phyloP scores from a whole-genome alignment of 2,888 invertebrate genomes.

The Amblyjoppa fuscipennis region DNA sequence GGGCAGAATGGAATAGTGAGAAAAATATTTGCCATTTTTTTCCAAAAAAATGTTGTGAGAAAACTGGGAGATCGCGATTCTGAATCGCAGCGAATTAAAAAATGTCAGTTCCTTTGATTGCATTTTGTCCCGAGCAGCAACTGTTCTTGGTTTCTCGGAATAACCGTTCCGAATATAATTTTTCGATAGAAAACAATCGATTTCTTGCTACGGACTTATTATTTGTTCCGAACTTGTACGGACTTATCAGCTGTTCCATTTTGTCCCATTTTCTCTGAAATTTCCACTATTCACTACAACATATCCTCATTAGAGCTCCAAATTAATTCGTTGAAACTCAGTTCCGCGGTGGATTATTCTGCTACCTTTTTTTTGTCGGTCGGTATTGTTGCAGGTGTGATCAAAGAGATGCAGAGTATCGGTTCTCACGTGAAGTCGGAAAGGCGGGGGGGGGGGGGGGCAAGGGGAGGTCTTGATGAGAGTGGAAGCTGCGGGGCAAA shows the following conservation, averaged over 20 bases:
- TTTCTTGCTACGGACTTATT: not conserved
- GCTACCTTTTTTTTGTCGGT: not conserved
- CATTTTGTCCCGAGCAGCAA: no score
- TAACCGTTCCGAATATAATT: no score
- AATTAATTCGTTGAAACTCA: slow-evolving; percentile 11
- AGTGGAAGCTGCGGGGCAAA: slow-evolving; percentile 25
- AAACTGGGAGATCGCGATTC: no score
- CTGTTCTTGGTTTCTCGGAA: no score
- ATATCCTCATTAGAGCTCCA: not conserved
- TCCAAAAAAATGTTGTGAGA: no score
- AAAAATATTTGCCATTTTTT: no score
- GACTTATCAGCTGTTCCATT: not conserved
- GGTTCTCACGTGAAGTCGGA: not conserved
- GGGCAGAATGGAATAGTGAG: no score
- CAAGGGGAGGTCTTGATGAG: not conserved
- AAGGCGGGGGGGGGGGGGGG: not conserved
- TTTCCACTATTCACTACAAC: not conserved
- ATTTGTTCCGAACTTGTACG: not conserved
- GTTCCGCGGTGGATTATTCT: not conserved
- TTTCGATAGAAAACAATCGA: no score
- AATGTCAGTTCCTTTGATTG: no score
- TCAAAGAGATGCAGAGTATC: slow-evolving; percentile 11
- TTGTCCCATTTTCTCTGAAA: not conserved
- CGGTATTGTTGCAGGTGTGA: slow-evolving; percentile 2
- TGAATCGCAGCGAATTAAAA: no score